These are phyloP conservation scores for Periphyllus acericola DNA, from an alignment of 2,888 invertebrate genomes.

Conservation along the genomic window DNA sequence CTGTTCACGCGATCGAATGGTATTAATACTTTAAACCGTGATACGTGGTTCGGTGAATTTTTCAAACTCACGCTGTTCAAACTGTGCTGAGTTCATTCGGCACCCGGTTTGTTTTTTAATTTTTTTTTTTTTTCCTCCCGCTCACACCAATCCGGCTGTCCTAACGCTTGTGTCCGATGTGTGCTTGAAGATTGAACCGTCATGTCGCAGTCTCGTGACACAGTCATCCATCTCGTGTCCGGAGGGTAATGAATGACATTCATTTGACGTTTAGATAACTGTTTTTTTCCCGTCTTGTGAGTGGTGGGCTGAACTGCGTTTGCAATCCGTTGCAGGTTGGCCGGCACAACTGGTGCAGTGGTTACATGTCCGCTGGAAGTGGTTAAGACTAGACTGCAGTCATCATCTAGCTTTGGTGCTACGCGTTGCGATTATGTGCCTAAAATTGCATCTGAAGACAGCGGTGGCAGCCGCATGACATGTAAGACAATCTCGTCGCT, in stretches of 20 bases:
- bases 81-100: no score
- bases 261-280: constrained; percentile 34
- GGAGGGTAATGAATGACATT: constrained; percentile 82
- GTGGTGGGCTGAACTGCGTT: neutral
- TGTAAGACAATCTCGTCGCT: constrained; percentile 71
- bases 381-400: constrained; percentile 96
- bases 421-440: constrained; percentile 67
- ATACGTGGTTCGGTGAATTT: no score
- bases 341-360: constrained; percentile 96
- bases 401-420: constrained; percentile 77
- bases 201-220: constrained; percentile 70
- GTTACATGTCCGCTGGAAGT: constrained; percentile 98
- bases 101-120: neutral
- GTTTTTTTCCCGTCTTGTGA: neutral
- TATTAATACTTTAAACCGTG: no score
- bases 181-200: neutral
- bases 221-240: constrained; percentile 91
- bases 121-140: no score
- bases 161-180: no score
- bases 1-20: no score
- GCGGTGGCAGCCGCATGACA: constrained; percentile 69
- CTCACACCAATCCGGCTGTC: no score
- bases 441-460: constrained; percentile 67
- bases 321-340: constrained; percentile 75
- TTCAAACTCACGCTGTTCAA: neutral